Evolutionary conservation across 2,888 invertebrate species (phyloP), one percentile per base, ranked within the genome.

Genomic region (Sinodicranocentrus sp.): DNA sequence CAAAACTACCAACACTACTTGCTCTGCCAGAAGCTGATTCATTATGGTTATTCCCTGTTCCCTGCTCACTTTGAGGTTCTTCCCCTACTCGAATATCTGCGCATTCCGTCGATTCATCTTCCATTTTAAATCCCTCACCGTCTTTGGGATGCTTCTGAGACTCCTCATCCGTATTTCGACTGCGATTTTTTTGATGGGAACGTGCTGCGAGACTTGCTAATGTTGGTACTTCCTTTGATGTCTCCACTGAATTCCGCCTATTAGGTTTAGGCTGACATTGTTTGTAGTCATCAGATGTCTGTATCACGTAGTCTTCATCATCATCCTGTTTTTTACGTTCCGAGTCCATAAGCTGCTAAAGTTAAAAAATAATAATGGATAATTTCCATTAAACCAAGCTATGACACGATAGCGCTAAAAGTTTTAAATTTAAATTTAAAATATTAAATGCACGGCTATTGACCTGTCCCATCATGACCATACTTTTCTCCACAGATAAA

Each of bases 391-490:
- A 43, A 52, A 43, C 39, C 5, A 10, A 6, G 43, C 17, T 15
- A 13, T 10, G 5, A 10, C 8, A 48, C 48, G 2, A 3, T 13
- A 48, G 10, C 21, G 19, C 10, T 33, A 71, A 8, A n/a, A 8
- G 10, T 68, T 48, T 21, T 33, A 48, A 17, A 44, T 13, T 48
- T 48, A 25, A 15, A n/a, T 13, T 54, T 2, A 52, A 17, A 52
- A 54, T 25, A 48, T 21, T 59, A 59, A 73, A 73, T 25, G 10
- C 26, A 23, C n/a, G n/a, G n/a, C n/a, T n/a, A 43, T 73, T 54
- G 54, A 71, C 76, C 76, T 77, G 76, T 67, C 76, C 76, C 76
- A 77, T 77, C 76, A 77, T 76, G 67, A 76, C 76, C 76, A 77
- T 77, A 77, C 57, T 65, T 67, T 77, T 48, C 57, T 19, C 63